phyloP scores from a whole-genome alignment of 2,797 vertebrate genomes.

The Hyperoplus immaculatus region DNA sequence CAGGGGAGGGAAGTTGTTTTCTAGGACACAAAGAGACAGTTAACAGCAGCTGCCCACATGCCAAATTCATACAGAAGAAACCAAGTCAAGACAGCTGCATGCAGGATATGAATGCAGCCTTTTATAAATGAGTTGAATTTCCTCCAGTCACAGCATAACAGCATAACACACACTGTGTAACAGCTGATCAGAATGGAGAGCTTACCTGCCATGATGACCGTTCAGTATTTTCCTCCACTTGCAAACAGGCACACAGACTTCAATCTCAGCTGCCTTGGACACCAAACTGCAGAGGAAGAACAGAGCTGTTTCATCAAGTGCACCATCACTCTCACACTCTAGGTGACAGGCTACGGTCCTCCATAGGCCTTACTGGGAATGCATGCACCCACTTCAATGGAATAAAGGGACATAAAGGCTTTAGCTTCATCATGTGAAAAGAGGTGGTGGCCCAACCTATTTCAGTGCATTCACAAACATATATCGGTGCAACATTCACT shows the following conservation, averaged over 20 bases:
- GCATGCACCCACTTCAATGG: slow-evolving; percentile 2
- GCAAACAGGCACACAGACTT: slow-evolving; percentile 54
- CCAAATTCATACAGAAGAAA: slow-evolving; percentile 25
- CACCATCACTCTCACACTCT: slow-evolving; percentile 25
- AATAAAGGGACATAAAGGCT: slow-evolving; percentile 8
- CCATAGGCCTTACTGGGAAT: slow-evolving; percentile 34
- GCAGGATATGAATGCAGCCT: background rate
- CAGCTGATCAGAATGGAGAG: background rate
- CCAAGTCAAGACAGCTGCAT: slow-evolving; percentile 28
- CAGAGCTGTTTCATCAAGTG: slow-evolving; percentile 32
- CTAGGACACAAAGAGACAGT: slow-evolving; percentile 62
- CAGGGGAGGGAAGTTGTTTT: slow-evolving; percentile 96
- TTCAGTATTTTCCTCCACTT: slow-evolving; percentile 50
- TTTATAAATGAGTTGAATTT: background rate
- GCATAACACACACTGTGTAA: background rate
- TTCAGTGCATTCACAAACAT: slow-evolving; percentile 6
- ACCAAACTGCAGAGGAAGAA: slow-evolving; percentile 53
- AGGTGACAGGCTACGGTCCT: slow-evolving; percentile 53
- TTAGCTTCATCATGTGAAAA: slow-evolving; percentile 3
- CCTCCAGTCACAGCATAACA: background rate
- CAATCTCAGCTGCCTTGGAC: slow-evolving; percentile 47
- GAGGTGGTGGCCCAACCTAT: slow-evolving; percentile 4
- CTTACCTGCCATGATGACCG: slow-evolving; percentile 84
- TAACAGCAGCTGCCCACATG: slow-evolving; percentile 20
- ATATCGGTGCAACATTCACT: slow-evolving; percentile 7